phyloP scores from a whole-genome alignment of 2,888 invertebrate species.

The Celastrina argiolus region DNA sequence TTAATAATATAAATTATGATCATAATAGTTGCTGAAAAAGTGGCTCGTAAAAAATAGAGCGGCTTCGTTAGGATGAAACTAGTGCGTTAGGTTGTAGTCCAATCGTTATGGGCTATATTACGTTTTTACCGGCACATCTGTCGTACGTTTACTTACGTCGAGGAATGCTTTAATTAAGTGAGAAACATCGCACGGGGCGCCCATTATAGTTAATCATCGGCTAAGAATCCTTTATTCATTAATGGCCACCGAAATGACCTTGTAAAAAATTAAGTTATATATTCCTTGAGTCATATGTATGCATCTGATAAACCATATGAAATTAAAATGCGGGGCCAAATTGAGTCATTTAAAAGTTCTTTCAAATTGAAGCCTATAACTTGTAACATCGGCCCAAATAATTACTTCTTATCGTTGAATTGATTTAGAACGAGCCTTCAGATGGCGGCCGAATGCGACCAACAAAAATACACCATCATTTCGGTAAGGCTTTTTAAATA shows the following conservation, averaged over 20 bases:
- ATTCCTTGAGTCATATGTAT: slow-evolving; percentile 13
- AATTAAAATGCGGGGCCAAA: slow-evolving; percentile 39
- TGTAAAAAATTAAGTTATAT: slow-evolving; percentile 11
- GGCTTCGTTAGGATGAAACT: slow-evolving; percentile 43
- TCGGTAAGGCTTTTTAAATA: slow-evolving; percentile 26
- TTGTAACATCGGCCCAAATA: slow-evolving; percentile 67
- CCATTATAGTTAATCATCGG: slow-evolving; percentile 51
- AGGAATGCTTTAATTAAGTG: slow-evolving; percentile 64
- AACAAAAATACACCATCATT: slow-evolving; percentile 40
- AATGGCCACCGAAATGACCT: background rate
- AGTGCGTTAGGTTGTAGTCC: slow-evolving; percentile 40
- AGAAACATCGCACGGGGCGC: slow-evolving; percentile 51
- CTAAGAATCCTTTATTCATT: slow-evolving; percentile 32
- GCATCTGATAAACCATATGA: slow-evolving; percentile 6
- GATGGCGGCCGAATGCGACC: slow-evolving; percentile 53
- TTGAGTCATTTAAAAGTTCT: slow-evolving; percentile 64
- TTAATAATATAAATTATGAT: slow-evolving; percentile 47
- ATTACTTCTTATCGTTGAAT: slow-evolving; percentile 68
- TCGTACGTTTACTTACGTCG: slow-evolving; percentile 39
- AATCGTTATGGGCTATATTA: slow-evolving; percentile 50
- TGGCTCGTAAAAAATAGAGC: slow-evolving; percentile 41
- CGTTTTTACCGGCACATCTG: slow-evolving; percentile 60
- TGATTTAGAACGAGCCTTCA: slow-evolving; percentile 58
- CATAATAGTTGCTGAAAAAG: slow-evolving; percentile 44
- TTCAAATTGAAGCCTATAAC: slow-evolving; percentile 55